These are phyloP conservation scores for Anastrepha obliqua DNA, from an alignment of 1,140 invertebrate genomes.

Conservation along the genomic window DNA sequence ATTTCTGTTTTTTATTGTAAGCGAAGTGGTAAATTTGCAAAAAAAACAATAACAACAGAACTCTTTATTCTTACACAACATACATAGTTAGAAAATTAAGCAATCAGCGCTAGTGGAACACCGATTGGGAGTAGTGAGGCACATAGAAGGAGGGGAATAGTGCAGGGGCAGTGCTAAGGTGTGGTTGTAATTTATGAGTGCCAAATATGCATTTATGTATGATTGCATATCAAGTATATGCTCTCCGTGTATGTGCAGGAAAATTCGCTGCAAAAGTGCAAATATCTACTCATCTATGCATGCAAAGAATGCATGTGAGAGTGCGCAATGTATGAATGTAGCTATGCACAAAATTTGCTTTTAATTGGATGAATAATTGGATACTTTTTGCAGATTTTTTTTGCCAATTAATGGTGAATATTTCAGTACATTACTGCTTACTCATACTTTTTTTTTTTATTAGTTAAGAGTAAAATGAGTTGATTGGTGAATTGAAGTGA, in stretches of 20 bases:
- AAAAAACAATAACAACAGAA: not conserved
- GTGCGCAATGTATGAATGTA: not conserved
- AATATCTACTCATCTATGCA: not conserved
- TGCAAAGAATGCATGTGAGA: not conserved
- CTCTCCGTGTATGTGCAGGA: too few relatives aligned
- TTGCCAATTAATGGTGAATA: conserved; percentile 39
- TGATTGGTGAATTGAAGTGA: too few relatives aligned
- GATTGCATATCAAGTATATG: not conserved
- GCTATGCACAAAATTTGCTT: conserved; percentile 20
- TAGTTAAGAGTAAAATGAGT: too few relatives aligned
- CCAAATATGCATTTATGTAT: conserved; percentile 15
- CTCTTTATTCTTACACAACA: conserved; percentile 1
- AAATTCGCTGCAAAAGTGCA: not conserved
- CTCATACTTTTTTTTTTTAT: too few relatives aligned
- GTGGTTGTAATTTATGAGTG: conserved; percentile 45
- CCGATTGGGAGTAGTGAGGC: not conserved
- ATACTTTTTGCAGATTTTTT: conserved; percentile 46
- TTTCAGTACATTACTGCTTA: not conserved
- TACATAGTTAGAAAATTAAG: conserved; percentile 42
- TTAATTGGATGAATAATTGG: conserved; percentile 51
- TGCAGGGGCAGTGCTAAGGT: not conserved
- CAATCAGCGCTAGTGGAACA: not conserved
- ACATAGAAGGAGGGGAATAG: not conserved
- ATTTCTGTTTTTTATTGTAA: conserved; percentile 15
- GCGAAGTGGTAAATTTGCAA: not conserved